phyloP scores from a whole-genome alignment of 2,797 vertebrate genomes.

The Neopelma chrysocephalum region DNA sequence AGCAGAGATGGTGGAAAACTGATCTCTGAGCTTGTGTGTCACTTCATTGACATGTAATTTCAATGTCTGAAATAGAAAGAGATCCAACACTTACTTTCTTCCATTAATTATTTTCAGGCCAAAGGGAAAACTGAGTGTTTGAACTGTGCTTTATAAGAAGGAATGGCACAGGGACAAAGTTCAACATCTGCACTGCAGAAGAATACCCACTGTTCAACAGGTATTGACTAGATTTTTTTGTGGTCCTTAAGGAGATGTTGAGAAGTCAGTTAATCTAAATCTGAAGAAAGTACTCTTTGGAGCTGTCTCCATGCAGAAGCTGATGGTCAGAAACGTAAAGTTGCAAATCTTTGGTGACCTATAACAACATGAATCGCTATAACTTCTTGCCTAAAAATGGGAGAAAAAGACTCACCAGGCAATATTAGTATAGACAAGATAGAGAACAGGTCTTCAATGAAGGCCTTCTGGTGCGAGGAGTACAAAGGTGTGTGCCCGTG shows the following conservation, averaged over 20 bases:
- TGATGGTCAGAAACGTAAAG: not conserved
- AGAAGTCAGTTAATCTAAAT: not conserved
- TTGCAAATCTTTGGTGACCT: not conserved
- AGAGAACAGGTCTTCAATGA: too few species aligned
- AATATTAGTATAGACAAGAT: too few species aligned
- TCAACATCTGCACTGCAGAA: not conserved
- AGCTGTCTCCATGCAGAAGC: not conserved
- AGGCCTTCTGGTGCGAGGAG: too few species aligned
- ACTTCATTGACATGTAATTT: not conserved
- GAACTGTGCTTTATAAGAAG: not conserved
- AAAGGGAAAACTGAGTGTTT: not conserved
- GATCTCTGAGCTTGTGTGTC: not conserved
- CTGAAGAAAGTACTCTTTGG: not conserved
- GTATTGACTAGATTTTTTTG: not conserved
- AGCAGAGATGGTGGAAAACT: not conserved
- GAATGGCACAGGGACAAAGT: not conserved
- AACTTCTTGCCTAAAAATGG: not conserved
- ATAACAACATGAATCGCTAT: not conserved
- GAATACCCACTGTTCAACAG: not conserved
- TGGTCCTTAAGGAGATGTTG: not conserved
- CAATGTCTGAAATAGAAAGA: not conserved
- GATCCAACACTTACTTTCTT: not conserved
- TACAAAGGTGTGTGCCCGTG: too few species aligned
- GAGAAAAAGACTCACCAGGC: too few species aligned
- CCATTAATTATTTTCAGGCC: not conserved